phyloP scores from a whole-genome alignment of 1,140 invertebrate species.

The Procambarus clarkii region DNA sequence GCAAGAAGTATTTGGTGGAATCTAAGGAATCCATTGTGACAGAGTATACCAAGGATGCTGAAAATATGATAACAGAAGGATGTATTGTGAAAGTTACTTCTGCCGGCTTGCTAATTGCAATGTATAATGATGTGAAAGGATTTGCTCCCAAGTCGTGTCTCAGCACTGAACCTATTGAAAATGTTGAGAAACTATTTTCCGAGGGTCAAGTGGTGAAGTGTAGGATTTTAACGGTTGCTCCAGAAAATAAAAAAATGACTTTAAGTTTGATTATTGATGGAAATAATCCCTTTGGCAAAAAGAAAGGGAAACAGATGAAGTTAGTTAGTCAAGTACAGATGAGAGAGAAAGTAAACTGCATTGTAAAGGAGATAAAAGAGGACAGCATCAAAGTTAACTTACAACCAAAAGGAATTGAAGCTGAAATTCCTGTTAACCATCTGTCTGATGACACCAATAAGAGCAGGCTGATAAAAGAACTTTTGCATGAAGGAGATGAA shows the following conservation, averaged over 20 bases:
- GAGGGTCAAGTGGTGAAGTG: slow-evolving; percentile 42
- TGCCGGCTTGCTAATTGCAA: background rate
- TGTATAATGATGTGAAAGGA: slow-evolving; percentile 54
- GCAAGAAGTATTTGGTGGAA: slow-evolving; percentile 32
- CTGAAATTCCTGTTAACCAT: slow-evolving; percentile 38
- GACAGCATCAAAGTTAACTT: slow-evolving; percentile 30
- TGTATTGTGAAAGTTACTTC: slow-evolving; percentile 13
- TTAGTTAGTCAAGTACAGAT: background rate
- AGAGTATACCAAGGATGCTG: slow-evolving; percentile 17
- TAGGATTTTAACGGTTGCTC: slow-evolving; percentile 8
- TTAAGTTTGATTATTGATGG: slow-evolving; percentile 31
- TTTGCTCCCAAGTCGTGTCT: slow-evolving; percentile 32
- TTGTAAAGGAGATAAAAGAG: slow-evolving; percentile 1
- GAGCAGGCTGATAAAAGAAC: slow-evolving; percentile 1
- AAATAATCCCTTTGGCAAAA: background rate
- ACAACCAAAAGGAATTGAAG: slow-evolving; percentile 1
- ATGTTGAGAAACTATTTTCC: background rate
- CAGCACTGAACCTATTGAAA: background rate
- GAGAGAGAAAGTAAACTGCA: slow-evolving; percentile 20
- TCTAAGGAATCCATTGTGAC: slow-evolving; percentile 11
- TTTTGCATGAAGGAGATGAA: slow-evolving; percentile 13
- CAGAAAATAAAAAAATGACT: slow-evolving; percentile 32
- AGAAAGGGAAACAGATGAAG: background rate
- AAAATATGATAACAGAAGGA: slow-evolving; percentile 24
- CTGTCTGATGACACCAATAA: slow-evolving; percentile 26